Conservation (phyloP, 2,888 invertebrate genomes). For the Agrilus cyanescens region DNA sequence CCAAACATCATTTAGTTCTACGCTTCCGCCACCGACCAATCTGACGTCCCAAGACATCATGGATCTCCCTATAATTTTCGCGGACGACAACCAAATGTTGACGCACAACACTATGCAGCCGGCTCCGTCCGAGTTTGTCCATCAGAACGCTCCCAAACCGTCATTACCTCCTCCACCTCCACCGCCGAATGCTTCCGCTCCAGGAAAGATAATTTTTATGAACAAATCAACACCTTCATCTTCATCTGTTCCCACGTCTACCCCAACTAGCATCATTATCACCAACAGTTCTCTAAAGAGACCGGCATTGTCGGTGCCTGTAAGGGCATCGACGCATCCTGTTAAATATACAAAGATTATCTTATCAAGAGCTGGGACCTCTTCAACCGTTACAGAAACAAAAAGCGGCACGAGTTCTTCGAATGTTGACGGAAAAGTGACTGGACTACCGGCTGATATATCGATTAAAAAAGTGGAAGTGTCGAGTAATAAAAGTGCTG, state of each 20-base stretch:
- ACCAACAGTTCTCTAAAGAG: conserved; percentile 14
- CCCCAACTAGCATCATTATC: conserved; percentile 5
- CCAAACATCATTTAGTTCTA: conserved; percentile 18
- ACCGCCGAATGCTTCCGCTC: conserved; percentile 7
- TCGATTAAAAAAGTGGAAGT: conserved; percentile 21
- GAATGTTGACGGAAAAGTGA: conserved; percentile 15
- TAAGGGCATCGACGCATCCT: conserved; percentile 14
- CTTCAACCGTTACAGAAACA: conserved; percentile 14
- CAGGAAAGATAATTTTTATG: conserved; percentile 18
- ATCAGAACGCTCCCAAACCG: conserved; percentile 1
- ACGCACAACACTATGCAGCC: conserved; percentile 21
- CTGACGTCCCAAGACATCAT: conserved; percentile 44
- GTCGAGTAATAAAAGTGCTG: background rate
- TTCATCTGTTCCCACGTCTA: background rate
- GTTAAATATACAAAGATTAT: conserved; percentile 41
- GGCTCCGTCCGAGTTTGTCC: conserved; percentile 7
- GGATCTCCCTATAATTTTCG: conserved; percentile 54
- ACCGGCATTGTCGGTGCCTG: conserved; percentile 11
- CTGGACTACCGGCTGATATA: conserved; percentile 20
- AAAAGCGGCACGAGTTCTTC: conserved; percentile 7
- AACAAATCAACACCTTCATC: conserved; percentile 13
- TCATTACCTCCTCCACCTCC: conserved; percentile 6
- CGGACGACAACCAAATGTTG: conserved; percentile 40
- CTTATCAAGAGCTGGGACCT: conserved; percentile 32
- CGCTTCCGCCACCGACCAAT: conserved; percentile 34